A percentile compares a stretch with the other conserved stretches of the same genome.
These are phyloP conservation scores for Cheilosia soror DNA, from an alignment of 2,888 invertebrate species.

Conservation along the genomic window DNA sequence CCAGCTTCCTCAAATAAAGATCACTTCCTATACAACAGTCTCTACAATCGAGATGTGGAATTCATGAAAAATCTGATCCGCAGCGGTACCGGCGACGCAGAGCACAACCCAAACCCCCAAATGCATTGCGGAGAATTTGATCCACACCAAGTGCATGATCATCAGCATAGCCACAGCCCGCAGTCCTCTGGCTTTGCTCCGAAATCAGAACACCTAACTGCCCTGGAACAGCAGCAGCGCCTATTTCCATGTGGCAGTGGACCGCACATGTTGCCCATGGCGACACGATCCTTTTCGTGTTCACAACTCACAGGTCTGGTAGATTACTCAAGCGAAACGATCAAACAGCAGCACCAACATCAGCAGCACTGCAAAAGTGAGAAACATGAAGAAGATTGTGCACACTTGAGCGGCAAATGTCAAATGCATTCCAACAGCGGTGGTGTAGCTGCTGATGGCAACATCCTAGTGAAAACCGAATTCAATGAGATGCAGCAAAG, in stretches of 20 bases:
- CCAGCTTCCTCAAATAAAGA: slow-evolving; percentile 60
- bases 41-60: slow-evolving; percentile 76
- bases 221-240: slow-evolving; percentile 59
- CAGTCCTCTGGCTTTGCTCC: slow-evolving; percentile 41
- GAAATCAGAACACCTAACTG: slow-evolving; percentile 46
- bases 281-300: slow-evolving; percentile 62
- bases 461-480: slow-evolving; percentile 66
- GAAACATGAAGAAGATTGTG: slow-evolving; percentile 63
- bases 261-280: slow-evolving; percentile 64
- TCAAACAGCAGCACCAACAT: slow-evolving; percentile 45
- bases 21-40: slow-evolving; percentile 76
- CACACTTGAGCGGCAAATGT: slow-evolving; percentile 61
- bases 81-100: slow-evolving; percentile 26
- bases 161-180: slow-evolving; percentile 22
- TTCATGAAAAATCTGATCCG: slow-evolving; percentile 76
- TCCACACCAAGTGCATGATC: slow-evolving; percentile 57
- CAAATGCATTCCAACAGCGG: slow-evolving; percentile 60
- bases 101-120: slow-evolving; percentile 47
- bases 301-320: slow-evolving; percentile 48
- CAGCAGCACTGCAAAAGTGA: slow-evolving; percentile 60
- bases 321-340: slow-evolving; percentile 64
- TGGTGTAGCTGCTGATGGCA: neutral
- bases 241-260: slow-evolving; percentile 60
- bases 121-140: slow-evolving; percentile 58
- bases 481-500: slow-evolving; percentile 73